phyloP scores from a whole-genome alignment of 1,140 invertebrate genomes.

The Listronotus bonariensis region DNA sequence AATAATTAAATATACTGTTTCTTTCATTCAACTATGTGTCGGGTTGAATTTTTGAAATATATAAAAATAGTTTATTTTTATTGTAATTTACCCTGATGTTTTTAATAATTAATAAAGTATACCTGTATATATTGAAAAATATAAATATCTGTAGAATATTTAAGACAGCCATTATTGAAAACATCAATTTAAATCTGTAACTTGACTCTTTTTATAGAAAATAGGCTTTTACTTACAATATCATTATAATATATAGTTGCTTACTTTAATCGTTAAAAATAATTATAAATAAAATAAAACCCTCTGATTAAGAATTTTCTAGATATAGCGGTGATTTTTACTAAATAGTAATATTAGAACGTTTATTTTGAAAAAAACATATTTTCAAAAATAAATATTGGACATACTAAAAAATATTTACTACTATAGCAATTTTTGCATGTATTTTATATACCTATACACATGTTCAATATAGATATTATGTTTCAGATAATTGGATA shows the following conservation, averaged over 20 bases:
- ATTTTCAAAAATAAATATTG: constrained; percentile 13
- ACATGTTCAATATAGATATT: constrained; percentile 16
- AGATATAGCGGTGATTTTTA: constrained; percentile 13
- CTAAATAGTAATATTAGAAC: constrained; percentile 5
- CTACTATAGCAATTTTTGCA: constrained; percentile 25
- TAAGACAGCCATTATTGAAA: neutral
- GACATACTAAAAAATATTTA: constrained; percentile 9
- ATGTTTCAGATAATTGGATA: neutral
- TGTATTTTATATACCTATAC: constrained; percentile 34
- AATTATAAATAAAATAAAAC: constrained; percentile 14
- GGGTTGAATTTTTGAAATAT: constrained; percentile 1
- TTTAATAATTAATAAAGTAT: neutral
- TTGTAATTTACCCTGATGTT: neutral
- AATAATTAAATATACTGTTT: neutral
- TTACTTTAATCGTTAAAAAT: constrained; percentile 10
- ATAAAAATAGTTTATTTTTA: constrained; percentile 4
- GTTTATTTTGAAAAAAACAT: neutral
- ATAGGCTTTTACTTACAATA: constrained; percentile 17
- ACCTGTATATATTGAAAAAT: constrained; percentile 7
- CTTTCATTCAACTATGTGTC: constrained; percentile 6
- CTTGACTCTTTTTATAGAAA: neutral
- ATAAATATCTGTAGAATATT: constrained; percentile 5
- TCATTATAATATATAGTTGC: neutral
- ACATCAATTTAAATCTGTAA: constrained; percentile 7
- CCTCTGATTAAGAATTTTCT: constrained; percentile 35